Evolutionary conservation across 2,797 vertebrate species (phyloP).

Genomic region (Tapirus indicus): DNA sequence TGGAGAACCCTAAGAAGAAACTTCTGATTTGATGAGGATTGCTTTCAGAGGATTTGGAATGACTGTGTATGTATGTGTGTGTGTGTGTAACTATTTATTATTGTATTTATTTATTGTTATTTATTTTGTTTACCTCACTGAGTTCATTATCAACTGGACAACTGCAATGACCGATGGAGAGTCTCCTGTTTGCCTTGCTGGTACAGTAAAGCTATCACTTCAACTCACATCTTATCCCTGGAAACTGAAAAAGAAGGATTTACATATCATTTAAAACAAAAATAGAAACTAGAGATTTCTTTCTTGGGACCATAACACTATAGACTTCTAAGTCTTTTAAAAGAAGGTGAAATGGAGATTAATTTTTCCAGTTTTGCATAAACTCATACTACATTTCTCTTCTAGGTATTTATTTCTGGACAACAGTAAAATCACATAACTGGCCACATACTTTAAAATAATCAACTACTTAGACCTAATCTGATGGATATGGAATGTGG

Average conservation of each 20-base stretch:
- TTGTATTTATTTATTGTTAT: neutral
- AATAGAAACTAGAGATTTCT: neutral
- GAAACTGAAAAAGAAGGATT: neutral
- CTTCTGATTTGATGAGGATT: neutral
- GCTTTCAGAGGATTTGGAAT: neutral
- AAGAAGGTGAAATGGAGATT: neutral
- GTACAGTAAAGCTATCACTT: neutral
- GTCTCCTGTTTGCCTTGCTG: neutral
- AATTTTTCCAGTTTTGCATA: neutral
- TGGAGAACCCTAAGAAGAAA: neutral
- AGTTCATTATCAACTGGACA: neutral
- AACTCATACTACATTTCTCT: neutral
- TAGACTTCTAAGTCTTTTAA: slow-evolving; percentile 2
- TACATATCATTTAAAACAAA: neutral
- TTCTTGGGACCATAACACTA: neutral
- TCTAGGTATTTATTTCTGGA: neutral
- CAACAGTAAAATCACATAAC: neutral
- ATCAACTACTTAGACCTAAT: neutral
- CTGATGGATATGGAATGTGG: neutral
- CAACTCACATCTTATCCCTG: neutral
- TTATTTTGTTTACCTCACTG: neutral
- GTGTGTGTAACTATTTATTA: neutral
- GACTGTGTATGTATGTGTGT: neutral
- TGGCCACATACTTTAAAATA: slow-evolving; percentile 26
- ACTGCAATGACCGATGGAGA: neutral